A percentile compares a stretch with the other conserved stretches of the same genome.
These are phyloP conservation scores for Chrysolina haemoptera DNA, from an alignment of 2,888 invertebrate genomes.

Conservation along the genomic window DNA sequence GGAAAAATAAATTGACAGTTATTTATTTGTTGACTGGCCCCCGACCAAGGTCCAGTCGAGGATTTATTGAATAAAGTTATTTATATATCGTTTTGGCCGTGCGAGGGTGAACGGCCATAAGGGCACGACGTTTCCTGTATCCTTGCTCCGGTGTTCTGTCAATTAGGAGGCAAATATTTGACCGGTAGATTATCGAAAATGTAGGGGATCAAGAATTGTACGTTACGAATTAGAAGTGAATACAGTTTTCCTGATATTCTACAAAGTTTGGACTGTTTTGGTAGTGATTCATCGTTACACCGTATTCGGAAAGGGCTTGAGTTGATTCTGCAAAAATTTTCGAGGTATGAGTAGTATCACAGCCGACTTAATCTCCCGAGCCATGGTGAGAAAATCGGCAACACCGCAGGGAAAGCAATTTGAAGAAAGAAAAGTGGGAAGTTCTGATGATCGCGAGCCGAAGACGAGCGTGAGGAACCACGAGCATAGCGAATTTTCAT, in stretches of 20 bases:
- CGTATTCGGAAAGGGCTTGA: slow-evolving; percentile 2
- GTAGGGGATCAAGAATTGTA: slow-evolving; percentile 26
- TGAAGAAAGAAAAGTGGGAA: too few species aligned
- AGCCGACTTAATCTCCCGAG: too few species aligned
- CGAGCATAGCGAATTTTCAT: too few species aligned
- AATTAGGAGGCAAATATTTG: slow-evolving; percentile 46
- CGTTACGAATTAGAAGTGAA: slow-evolving; percentile 26
- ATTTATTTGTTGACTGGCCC: slow-evolving; percentile 54
- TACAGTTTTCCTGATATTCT: slow-evolving; percentile 11
- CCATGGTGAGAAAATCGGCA: too few species aligned
- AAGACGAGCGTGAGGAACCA: too few species aligned
- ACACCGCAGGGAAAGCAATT: too few species aligned
- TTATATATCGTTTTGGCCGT: slow-evolving; percentile 38
- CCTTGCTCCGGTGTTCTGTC: slow-evolving; percentile 27
- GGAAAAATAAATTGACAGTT: slow-evolving; percentile 57
- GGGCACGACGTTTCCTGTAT: not conserved
- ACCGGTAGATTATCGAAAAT: slow-evolving; percentile 35
- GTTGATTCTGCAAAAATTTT: too few species aligned
- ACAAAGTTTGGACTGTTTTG: not conserved
- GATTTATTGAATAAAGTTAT: slow-evolving; percentile 49
- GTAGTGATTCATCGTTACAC: not conserved
- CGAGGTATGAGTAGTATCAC: too few species aligned
- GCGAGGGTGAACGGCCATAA: slow-evolving; percentile 26
- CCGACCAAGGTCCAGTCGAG: slow-evolving; percentile 29
- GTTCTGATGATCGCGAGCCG: too few species aligned